phyloP scores from a whole-genome alignment of 2,888 invertebrate genomes.

The Dermolepida albohirtum region DNA sequence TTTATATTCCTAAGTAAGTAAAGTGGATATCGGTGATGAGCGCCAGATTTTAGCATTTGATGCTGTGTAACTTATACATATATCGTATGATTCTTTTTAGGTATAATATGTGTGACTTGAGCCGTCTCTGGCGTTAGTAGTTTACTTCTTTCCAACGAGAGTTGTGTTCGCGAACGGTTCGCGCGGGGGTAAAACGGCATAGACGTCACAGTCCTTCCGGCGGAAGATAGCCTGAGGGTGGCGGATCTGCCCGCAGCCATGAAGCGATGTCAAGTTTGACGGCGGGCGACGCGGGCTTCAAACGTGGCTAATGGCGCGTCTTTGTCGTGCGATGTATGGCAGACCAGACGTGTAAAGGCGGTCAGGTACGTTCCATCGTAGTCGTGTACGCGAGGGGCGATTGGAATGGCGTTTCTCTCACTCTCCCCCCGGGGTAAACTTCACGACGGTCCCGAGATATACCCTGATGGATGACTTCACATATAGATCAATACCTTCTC shows the following conservation, averaged over 20 bases:
- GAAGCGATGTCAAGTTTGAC: conserved; percentile 61
- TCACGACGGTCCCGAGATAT: conserved; percentile 55
- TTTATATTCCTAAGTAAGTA: no score
- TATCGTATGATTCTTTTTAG: not conserved
- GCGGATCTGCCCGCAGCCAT: conserved; percentile 62
- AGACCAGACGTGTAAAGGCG: conserved; percentile 49
- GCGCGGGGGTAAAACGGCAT: conserved; percentile 29
- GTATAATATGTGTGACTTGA: not conserved
- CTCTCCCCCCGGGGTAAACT: conserved; percentile 52
- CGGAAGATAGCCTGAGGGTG: conserved; percentile 59
- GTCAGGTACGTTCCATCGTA: conserved; percentile 42
- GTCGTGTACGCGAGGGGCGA: conserved; percentile 30
- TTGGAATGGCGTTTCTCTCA: conserved; percentile 47
- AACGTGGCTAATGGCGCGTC: conserved; percentile 60
- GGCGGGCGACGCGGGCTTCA: conserved; percentile 50
- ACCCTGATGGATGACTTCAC: conserved; percentile 64
- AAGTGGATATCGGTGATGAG: no score
- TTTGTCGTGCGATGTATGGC: conserved; percentile 55
- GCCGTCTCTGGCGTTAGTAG: not conserved
- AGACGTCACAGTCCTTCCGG: conserved; percentile 43
- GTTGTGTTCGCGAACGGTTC: conserved; percentile 1
- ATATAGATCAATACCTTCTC: conserved; percentile 63
- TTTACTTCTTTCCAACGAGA: not conserved
- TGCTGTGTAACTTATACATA: no score
- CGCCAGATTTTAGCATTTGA: no score